A percentile compares a stretch with the other conserved stretches of the same genome.
Conservation (phyloP, 1,140 invertebrate genomes). For the Hormaphis cornu region DNA sequence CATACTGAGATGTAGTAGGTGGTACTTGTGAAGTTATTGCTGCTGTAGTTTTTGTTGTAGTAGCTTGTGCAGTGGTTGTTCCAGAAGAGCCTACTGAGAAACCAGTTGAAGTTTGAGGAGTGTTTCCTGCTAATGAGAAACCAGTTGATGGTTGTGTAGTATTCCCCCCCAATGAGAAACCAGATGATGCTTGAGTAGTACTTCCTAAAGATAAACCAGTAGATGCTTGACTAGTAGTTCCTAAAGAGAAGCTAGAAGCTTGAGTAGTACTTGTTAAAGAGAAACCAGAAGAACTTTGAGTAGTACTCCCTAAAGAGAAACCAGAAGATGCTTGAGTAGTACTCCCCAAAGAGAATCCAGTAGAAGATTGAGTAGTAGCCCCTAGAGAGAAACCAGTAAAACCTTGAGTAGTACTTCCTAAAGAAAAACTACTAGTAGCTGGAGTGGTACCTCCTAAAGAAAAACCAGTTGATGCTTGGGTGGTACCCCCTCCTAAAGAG, state of each 20-base stretch:
- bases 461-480: background rate
- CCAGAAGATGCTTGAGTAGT: background rate
- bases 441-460: background rate
- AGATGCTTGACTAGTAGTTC: background rate
- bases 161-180: background rate
- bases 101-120: no score
- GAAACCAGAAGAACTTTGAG: background rate
- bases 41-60: conserved; percentile 42
- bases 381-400: background rate
- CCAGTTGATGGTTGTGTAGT: background rate
- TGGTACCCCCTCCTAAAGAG: background rate
- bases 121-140: background rate
- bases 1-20: conserved; percentile 34
- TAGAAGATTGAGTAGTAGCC: background rate
- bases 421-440: background rate
- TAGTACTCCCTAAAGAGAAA: background rate
- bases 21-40: conserved; percentile 28
- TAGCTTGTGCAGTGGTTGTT: conserved; percentile 39
- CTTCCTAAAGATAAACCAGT: background rate
- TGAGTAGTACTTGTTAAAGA: background rate
- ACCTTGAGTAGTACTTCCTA: background rate
- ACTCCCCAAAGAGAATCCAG: background rate
- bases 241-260: background rate
- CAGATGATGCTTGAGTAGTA: conserved; percentile 4
- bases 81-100: conserved; percentile 13